Percentiles rank a stretch among this genome's conserved stretches.
Evolutionary conservation across 2,113 vertebrate genomes (phyloP).

Genomic region (Eublepharis macularius): DNA sequence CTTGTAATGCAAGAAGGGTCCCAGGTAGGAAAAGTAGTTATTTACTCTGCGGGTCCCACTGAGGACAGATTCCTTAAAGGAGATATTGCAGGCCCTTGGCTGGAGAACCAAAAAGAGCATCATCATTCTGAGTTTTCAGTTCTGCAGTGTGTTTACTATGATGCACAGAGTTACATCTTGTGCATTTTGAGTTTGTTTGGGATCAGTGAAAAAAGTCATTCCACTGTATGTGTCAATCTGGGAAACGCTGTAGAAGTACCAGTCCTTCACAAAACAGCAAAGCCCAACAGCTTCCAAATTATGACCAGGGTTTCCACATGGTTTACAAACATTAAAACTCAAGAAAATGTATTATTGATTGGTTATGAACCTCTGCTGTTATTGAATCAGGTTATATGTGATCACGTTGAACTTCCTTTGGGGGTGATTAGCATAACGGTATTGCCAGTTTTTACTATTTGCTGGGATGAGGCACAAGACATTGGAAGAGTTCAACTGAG

Average conservation of each 20-base stretch:
- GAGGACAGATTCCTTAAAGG: no score
- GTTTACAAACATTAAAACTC: neutral
- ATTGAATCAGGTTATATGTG: neutral
- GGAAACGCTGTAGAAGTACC: neutral
- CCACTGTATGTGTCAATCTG: no score
- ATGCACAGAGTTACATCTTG: no score
- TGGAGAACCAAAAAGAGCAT: no score
- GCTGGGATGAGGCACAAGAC: neutral
- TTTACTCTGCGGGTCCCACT: no score
- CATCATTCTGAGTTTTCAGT: no score
- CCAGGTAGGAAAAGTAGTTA: no score
- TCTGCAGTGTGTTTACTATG: no score
- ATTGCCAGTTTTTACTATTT: neutral
- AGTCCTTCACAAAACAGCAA: neutral
- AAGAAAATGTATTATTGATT: neutral
- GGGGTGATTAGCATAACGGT: neutral
- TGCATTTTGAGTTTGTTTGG: no score
- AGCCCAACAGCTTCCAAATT: neutral
- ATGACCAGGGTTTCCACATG: neutral
- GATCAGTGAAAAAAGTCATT: no score
- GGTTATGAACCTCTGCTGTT: neutral
- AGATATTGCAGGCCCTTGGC: no score
- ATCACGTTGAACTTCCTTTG: neutral
- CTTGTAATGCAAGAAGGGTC: no score
- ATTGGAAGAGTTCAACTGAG: neutral